Evolutionary conservation across 2,797 vertebrate species (phyloP).

Genomic region (Bradypodion ventrale): DNA sequence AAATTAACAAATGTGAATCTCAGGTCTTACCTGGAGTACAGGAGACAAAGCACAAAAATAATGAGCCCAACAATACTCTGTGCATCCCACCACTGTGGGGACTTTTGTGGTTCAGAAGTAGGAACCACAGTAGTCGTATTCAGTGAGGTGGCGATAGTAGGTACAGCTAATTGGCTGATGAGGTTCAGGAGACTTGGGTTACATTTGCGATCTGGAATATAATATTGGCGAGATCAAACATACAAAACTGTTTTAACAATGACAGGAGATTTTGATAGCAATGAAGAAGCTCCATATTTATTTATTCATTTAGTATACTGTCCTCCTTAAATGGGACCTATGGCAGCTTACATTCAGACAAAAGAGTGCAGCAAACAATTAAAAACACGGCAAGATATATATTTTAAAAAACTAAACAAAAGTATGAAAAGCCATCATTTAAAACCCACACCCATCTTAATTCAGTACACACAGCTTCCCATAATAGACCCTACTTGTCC

Average conservation of each 20-base stretch:
- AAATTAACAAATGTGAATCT: background rate
- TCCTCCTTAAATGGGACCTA: too few species aligned
- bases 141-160: constrained; percentile 77
- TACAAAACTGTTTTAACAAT: background rate
- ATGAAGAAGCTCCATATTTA: background rate
- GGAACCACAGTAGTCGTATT: constrained; percentile 79
- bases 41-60: constrained; percentile 87
- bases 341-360: too few species aligned
- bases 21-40: constrained; percentile 89
- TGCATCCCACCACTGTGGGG: constrained; percentile 84
- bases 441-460: too few species aligned
- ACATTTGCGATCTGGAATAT: constrained; percentile 82
- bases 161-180: constrained; percentile 78
- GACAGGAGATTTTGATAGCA: background rate
- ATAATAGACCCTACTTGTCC: too few species aligned
- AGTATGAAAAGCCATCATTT: too few species aligned
- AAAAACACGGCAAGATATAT: background rate
- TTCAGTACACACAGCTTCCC: too few species aligned
- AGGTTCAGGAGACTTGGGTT: constrained; percentile 89
- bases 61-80: constrained; percentile 84
- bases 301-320: too few species aligned
- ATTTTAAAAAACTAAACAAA: too few species aligned
- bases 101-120: constrained; percentile 66
- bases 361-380: background rate
- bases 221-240: constrained; percentile 32